These are phyloP conservation scores for Gnatocerus cornutus DNA, from an alignment of 2,888 invertebrate species.

Conservation along the genomic window DNA sequence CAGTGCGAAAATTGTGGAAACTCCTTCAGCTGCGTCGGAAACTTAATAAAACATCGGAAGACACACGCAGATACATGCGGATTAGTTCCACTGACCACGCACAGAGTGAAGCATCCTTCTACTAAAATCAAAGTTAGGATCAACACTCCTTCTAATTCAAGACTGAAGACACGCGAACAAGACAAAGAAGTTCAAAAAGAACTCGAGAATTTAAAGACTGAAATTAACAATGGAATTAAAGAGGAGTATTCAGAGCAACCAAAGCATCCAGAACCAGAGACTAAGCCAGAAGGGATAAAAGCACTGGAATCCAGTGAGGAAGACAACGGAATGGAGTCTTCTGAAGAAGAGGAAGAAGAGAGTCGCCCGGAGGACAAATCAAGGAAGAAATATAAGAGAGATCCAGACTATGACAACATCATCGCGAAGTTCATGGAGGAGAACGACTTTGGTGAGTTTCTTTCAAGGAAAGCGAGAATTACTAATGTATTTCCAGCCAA, in stretches of 20 bases:
- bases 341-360: too few relatives aligned
- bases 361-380: not conserved
- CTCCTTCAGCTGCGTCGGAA: slow-evolving; percentile 72
- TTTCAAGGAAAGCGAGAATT: too few relatives aligned
- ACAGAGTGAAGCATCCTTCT: slow-evolving; percentile 62
- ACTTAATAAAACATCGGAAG: slow-evolving; percentile 72
- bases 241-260: not conserved
- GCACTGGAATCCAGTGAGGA: too few relatives aligned
- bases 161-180: slow-evolving; percentile 57
- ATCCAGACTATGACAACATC: not conserved
- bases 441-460: not conserved
- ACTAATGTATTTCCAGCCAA: slow-evolving; percentile 14
- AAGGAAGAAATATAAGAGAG: not conserved
- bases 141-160: slow-evolving; percentile 63
- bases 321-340: too few relatives aligned
- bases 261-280: too few relatives aligned
- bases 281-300: too few relatives aligned
- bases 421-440: not conserved
- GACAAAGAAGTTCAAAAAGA: slow-evolving; percentile 54
- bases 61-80: slow-evolving; percentile 72
- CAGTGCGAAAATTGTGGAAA: slow-evolving; percentile 71
- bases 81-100: slow-evolving; percentile 62
- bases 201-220: slow-evolving; percentile 51
- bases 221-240: slow-evolving; percentile 36
- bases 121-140: slow-evolving; percentile 65